A percentile compares a stretch with the other conserved stretches of the same genome.
phyloP scores from a whole-genome alignment of 2,113 vertebrate species.

The Octodon degus region DNA sequence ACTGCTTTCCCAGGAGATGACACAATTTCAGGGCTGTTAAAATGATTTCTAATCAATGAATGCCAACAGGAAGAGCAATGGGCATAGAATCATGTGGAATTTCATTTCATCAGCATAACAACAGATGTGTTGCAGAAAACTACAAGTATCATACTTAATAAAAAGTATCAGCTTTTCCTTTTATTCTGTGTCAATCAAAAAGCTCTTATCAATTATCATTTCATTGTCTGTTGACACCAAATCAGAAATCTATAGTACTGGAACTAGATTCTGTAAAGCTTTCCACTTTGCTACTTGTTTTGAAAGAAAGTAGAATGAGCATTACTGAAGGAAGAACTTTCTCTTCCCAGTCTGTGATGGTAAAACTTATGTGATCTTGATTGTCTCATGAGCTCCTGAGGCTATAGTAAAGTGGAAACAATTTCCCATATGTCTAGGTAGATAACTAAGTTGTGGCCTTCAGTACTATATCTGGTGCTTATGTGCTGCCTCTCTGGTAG shows the following conservation, averaged over 20 bases:
- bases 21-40: neutral
- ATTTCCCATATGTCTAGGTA: neutral
- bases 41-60: neutral
- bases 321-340: neutral
- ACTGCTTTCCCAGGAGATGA: neutral
- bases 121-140: neutral
- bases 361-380: neutral
- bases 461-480: neutral
- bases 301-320: neutral
- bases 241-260: neutral
- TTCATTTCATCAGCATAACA: neutral
- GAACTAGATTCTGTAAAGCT: neutral
- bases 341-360: neutral
- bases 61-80: neutral
- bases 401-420: neutral
- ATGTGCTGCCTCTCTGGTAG: neutral
- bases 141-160: neutral
- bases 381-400: neutral
- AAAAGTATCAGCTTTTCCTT: neutral
- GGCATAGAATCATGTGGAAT: neutral
- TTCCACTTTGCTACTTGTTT: neutral
- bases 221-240: neutral
- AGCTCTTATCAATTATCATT: neutral
- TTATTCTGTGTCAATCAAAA: neutral
- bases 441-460: neutral